phyloP scores from a whole-genome alignment of 2,113 vertebrate species.

The Marcusenius ussheri region DNA sequence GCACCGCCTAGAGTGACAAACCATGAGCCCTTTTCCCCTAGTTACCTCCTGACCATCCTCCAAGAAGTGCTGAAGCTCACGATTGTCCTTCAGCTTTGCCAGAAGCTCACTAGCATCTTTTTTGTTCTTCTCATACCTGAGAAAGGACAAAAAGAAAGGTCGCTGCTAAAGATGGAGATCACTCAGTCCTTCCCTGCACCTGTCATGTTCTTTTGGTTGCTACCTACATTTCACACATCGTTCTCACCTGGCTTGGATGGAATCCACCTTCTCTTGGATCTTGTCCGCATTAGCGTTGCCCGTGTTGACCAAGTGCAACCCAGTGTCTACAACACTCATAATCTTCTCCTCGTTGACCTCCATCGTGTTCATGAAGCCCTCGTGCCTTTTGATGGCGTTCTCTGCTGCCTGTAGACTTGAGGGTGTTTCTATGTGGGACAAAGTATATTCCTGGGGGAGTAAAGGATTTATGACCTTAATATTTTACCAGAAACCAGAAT shows the following conservation, averaged over 20 bases:
- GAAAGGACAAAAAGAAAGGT: not conserved
- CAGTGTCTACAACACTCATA: slow-evolving; percentile 71
- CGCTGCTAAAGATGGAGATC: not conserved
- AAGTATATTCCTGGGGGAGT: slow-evolving; percentile 73
- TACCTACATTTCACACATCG: not conserved
- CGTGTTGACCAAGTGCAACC: slow-evolving; percentile 72
- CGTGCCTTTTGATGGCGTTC: slow-evolving; percentile 83
- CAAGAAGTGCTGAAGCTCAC: slow-evolving; percentile 85
- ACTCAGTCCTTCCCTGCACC: not conserved
- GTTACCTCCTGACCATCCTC: slow-evolving; percentile 90
- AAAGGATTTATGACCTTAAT: not conserved
- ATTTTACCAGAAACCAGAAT: not conserved
- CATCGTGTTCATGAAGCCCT: slow-evolving; percentile 87
- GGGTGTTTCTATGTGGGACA: slow-evolving; percentile 89
- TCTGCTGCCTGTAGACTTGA: slow-evolving; percentile 75
- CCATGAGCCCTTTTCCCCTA: not conserved
- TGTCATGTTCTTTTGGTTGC: not conserved
- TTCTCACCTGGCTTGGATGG: slow-evolving; percentile 77
- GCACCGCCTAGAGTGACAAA: not conserved
- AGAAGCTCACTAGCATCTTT: slow-evolving; percentile 73
- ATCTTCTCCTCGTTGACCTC: slow-evolving; percentile 86
- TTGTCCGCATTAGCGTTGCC: slow-evolving; percentile 75
- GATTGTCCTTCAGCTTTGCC: slow-evolving; percentile 78
- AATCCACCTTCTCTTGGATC: slow-evolving; percentile 84
- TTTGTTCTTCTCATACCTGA: slow-evolving; percentile 78